Conservation (phyloP, 2,888 invertebrate genomes). For the Caenorhabditis becei region DNA sequence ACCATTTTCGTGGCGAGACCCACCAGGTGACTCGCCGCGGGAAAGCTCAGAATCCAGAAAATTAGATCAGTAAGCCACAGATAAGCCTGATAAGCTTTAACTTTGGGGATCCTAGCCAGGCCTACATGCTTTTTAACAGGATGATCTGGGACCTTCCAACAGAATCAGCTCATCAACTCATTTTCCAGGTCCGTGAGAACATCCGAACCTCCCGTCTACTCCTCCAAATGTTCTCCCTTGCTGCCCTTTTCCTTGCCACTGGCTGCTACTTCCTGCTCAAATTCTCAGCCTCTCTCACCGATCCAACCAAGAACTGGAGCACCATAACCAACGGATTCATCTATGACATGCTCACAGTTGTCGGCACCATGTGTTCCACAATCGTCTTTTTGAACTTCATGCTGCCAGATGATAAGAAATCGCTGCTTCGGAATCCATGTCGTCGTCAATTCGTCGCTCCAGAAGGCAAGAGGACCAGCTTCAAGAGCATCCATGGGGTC, state of each 20-base stretch:
- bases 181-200: constrained; percentile 57
- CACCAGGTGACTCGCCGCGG: too few species aligned
- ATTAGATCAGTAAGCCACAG: too few species aligned
- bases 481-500: constrained; percentile 45
- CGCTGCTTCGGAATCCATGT: constrained; percentile 28
- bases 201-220: constrained; percentile 48
- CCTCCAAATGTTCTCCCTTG: constrained; percentile 32
- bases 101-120: too few species aligned
- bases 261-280: constrained; percentile 34
- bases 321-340: constrained; percentile 44
- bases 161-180: too few species aligned
- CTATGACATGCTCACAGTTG: constrained; percentile 42
- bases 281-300: constrained; percentile 44
- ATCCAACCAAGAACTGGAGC: constrained; percentile 29
- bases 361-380: constrained; percentile 32
- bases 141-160: too few species aligned
- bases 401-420: constrained; percentile 36
- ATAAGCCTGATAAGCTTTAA: too few species aligned
- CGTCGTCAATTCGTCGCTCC: constrained; percentile 6
- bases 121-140: too few species aligned
- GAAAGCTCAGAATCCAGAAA: too few species aligned
- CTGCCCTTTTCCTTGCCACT: constrained; percentile 12
- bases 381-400: constrained; percentile 26
- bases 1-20: too few species aligned
- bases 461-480: constrained; percentile 5